phyloP scores from a whole-genome alignment of 2,888 invertebrate genomes.

The Dendrolimus houi region DNA sequence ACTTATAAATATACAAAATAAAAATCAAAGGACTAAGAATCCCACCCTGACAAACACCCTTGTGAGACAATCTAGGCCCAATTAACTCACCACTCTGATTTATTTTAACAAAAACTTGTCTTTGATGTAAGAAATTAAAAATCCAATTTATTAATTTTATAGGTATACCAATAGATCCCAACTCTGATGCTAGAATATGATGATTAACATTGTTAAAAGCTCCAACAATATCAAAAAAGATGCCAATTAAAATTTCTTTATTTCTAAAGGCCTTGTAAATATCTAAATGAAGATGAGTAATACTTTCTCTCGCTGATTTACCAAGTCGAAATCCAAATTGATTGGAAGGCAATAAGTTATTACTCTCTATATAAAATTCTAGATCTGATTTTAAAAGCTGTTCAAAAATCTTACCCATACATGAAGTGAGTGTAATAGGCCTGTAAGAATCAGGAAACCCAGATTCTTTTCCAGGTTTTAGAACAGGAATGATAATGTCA shows the following conservation, averaged over 20 bases:
- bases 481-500: too few relatives aligned
- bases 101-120: slow-evolving; percentile 1
- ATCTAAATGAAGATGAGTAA: slow-evolving; percentile 2
- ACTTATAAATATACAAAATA: background rate
- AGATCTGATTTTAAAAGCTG: too few relatives aligned
- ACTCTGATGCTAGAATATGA: background rate
- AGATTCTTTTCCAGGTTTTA: too few relatives aligned
- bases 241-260: background rate
- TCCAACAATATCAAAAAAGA: slow-evolving; percentile 1
- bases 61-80: background rate
- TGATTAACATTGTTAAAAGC: slow-evolving; percentile 3
- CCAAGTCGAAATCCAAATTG: too few relatives aligned
- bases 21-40: background rate
- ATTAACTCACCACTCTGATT: background rate
- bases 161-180: slow-evolving; percentile 1
- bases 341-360: too few relatives aligned
- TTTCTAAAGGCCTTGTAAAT: background rate
- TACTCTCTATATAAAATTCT: too few relatives aligned
- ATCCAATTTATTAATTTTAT: slow-evolving; percentile 1
- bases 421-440: too few relatives aligned
- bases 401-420: too few relatives aligned
- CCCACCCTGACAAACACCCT: background rate
- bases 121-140: slow-evolving; percentile 1
- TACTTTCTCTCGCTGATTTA: background rate
- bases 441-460: too few relatives aligned